A percentile compares a stretch with the other conserved stretches of the same genome.
Evolutionary conservation across 2,888 invertebrate genomes (phyloP).

Genomic region (Pandemis heparana): DNA sequence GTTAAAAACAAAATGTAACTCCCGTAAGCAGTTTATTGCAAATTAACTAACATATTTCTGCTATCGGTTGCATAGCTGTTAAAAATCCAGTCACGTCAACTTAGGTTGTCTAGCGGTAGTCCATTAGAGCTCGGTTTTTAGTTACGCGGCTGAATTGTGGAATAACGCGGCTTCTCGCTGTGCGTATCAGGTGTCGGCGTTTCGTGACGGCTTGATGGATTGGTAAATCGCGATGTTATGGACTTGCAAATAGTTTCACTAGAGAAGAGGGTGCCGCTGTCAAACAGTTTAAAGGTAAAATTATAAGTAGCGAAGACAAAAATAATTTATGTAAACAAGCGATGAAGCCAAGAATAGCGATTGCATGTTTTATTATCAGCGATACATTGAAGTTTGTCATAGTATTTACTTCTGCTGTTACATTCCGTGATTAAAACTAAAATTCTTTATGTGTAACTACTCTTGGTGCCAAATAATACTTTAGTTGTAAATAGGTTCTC

Average conservation of each 20-base stretch:
- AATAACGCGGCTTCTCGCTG: constrained; percentile 68
- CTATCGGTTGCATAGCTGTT: constrained; percentile 5
- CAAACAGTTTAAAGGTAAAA: neutral
- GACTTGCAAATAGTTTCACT: neutral
- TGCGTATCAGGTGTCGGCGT: constrained; percentile 66
- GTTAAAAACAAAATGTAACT: neutral
- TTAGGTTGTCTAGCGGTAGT: constrained; percentile 49
- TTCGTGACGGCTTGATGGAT: constrained; percentile 56
- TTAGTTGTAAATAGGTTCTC: neutral
- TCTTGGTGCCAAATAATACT: neutral
- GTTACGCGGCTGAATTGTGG: constrained; percentile 79
- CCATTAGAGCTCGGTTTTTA: constrained; percentile 72
- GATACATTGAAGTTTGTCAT: neutral
- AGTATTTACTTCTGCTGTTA: neutral
- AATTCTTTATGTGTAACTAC: neutral
- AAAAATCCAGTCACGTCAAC: constrained; percentile 32
- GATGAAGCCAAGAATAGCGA: neutral
- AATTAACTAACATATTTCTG: constrained; percentile 8
- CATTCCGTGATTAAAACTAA: neutral
- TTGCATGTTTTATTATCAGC: neutral
- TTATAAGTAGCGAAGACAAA: neutral
- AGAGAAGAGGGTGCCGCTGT: neutral
- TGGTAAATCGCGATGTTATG: constrained; percentile 35
- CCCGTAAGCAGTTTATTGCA: neutral
- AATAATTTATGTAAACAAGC: neutral